A percentile compares a stretch with the other conserved stretches of the same genome.
Evolutionary conservation across 2,888 invertebrate species (phyloP).

Genomic region (Malthinus seriepunctatus): DNA sequence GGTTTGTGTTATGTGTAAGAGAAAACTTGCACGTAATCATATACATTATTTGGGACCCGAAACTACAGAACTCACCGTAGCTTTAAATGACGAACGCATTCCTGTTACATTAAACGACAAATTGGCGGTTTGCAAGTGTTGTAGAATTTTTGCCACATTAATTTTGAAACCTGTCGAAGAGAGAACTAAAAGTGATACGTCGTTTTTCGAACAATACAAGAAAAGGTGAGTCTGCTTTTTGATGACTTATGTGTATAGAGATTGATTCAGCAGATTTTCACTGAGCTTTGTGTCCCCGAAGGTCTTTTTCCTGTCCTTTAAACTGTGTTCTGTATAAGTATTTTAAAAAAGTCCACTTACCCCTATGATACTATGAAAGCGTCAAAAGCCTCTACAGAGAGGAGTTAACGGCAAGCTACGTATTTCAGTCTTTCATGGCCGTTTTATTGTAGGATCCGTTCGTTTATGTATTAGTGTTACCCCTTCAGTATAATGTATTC

Average conservation of each 20-base stretch:
- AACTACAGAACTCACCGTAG: constrained; percentile 57
- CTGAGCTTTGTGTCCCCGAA: too few relatives aligned
- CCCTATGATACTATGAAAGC: too few relatives aligned
- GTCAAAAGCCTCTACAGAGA: too few relatives aligned
- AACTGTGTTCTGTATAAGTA: too few relatives aligned
- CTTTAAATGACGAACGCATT: constrained; percentile 64
- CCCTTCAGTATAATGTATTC: too few relatives aligned
- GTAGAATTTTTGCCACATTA: constrained; percentile 76
- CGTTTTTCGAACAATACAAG: constrained; percentile 64
- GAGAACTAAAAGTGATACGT: constrained; percentile 53
- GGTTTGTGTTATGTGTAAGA: constrained; percentile 77
- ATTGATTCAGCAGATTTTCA: not conserved
- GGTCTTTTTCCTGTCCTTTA: too few relatives aligned
- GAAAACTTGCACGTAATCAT: constrained; percentile 75
- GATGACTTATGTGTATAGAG: not conserved
- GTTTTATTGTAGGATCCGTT: too few relatives aligned
- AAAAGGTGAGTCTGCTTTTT: constrained; percentile 57
- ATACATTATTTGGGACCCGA: constrained; percentile 71
- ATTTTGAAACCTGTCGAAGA: constrained; percentile 66
- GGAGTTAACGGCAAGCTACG: too few relatives aligned
- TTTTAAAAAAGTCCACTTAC: too few relatives aligned
- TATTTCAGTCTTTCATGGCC: too few relatives aligned
- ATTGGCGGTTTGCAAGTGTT: constrained; percentile 80
- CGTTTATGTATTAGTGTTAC: too few relatives aligned
- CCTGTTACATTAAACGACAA: constrained; percentile 70